Base-by-base conservation (phyloP, 2,888 invertebrate species). In the Agonopterix arenella region DNA sequence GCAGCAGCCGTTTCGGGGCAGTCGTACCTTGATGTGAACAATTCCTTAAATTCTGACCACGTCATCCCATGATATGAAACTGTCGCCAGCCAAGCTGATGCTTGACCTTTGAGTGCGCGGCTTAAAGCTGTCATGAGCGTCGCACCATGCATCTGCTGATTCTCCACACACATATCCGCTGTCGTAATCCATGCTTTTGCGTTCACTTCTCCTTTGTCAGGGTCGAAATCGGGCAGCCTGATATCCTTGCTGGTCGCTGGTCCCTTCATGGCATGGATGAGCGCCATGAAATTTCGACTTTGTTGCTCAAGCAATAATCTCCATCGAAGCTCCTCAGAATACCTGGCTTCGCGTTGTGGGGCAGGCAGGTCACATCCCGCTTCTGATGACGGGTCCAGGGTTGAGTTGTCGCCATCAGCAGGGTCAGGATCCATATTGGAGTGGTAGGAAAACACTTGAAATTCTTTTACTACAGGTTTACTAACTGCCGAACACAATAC, bases 141-240 rank as follows among this genome's bases (percentile, higher is more conserved):
- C 5, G 40, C 10, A 7, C 38, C 38, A 5, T 38, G 5, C 4
- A 38, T 3, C 2, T 2, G 8, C 2, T 8, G 2, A 5, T 38
- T 45, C 1, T 8, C 7, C 7, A 49, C 11, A 18, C 49, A 49
- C 9, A 49, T 7, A n/a, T 49, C 46, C 4, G 16, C 49, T 1
- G 49, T 49, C 4, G 28, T n/a, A 28, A 45, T 40, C 49, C 49
- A 49, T 3, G 49, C 37, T 11, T 36, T 13, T n/a, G 49, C 41
- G n/a, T 49, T 40, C 2, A 11, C 36, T 4, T 44, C 49, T n/a
- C 11, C 11, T 10, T 28, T 40, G 1, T 49, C 49, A 10, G 49
- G 49, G 9, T 49, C 13, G 11, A 49, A 49, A 13, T 45, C 49
- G 2, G 49, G 49, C 11, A 48, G 13, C 8, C 2, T 10, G n/a